A percentile compares a stretch with the other conserved stretches of the same genome.
Conservation (phyloP, 2,888 invertebrate genomes). For the Globia sparganii region DNA sequence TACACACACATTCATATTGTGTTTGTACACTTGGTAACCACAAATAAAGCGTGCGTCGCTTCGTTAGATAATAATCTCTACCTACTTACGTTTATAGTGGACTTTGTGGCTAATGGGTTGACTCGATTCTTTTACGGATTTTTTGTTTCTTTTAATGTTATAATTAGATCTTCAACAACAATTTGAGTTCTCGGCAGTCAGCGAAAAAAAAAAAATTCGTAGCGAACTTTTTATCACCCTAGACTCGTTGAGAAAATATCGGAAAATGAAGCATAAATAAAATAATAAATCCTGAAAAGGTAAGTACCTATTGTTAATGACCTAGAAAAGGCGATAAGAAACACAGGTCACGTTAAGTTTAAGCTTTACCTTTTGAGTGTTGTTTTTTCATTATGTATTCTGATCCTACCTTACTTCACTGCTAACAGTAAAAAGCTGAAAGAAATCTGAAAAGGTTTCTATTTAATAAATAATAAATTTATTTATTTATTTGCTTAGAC, state of each 20-base stretch:
- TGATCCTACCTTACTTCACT: constrained; percentile 11
- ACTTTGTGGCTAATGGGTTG: too few species aligned
- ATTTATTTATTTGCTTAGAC: too few species aligned
- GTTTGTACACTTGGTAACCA: too few species aligned
- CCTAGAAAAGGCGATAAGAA: constrained; percentile 38
- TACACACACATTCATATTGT: too few species aligned
- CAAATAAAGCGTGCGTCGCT: too few species aligned
- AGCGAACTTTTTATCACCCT: not conserved
- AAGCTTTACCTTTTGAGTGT: constrained; percentile 26
- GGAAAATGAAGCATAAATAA: not conserved
- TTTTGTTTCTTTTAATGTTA: too few species aligned
- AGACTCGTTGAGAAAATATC: not conserved
- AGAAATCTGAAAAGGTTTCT: not conserved
- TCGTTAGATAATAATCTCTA: too few species aligned
- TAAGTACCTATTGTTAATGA: constrained; percentile 26
- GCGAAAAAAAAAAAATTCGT: not conserved
- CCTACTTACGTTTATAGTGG: too few species aligned
- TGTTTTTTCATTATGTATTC: constrained; percentile 34
- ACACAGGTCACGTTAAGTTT: constrained; percentile 29
- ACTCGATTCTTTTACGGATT: too few species aligned
- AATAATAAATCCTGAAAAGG: constrained; percentile 7
- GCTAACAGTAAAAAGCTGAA: not conserved
- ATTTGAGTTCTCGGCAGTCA: not conserved
- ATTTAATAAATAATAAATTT: not conserved
- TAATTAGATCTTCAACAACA: too few species aligned